A percentile compares a stretch with the other conserved stretches of the same genome.
Evolutionary conservation across 1,140 invertebrate species (phyloP).

Genomic region (Leptinotarsa undecemlineata): DNA sequence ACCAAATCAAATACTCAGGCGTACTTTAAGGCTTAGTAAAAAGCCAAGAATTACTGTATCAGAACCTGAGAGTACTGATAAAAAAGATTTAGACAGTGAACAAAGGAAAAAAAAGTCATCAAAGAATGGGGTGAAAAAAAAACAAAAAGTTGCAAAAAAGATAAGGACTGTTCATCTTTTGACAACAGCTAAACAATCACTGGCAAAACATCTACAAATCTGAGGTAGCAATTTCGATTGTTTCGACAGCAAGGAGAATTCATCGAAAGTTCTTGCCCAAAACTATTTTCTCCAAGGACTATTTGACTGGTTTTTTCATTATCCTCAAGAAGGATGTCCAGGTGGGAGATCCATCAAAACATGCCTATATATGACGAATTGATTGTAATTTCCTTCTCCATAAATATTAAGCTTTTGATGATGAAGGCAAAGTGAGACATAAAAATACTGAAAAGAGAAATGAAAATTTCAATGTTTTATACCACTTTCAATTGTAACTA

Average conservation of each 20-base stretch:
- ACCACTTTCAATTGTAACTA: too few relatives aligned
- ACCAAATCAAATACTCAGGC: slow-evolving; percentile 35
- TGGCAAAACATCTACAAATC: slow-evolving; percentile 19
- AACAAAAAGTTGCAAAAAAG: not conserved
- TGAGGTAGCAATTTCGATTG: slow-evolving; percentile 13
- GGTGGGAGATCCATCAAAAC: slow-evolving; percentile 45
- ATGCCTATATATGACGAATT: slow-evolving; percentile 70
- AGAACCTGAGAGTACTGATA: slow-evolving; percentile 12
- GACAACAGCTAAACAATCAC: slow-evolving; percentile 15
- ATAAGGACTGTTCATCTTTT: not conserved
- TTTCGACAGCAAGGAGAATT: slow-evolving; percentile 18
- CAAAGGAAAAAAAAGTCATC: slow-evolving; percentile 22
- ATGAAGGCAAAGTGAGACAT: slow-evolving; percentile 69
- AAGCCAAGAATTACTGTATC: slow-evolving; percentile 32
- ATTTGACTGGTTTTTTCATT: slow-evolving; percentile 49
- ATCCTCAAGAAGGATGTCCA: slow-evolving; percentile 52
- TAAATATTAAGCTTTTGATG: slow-evolving; percentile 75
- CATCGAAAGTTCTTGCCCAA: slow-evolving; percentile 39
- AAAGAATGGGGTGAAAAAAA: slow-evolving; percentile 19
- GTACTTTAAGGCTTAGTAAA: slow-evolving; percentile 37
- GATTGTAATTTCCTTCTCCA: slow-evolving; percentile 77
- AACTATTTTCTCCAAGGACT: slow-evolving; percentile 41
- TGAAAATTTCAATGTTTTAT: too few relatives aligned
- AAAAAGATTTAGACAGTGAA: slow-evolving; percentile 25
- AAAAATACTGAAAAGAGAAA: too few relatives aligned